Evolutionary conservation across 2,888 invertebrate species (phyloP), one percentile per base, ranked within the genome.

Genomic region (Calephelis perditalis): DNA sequence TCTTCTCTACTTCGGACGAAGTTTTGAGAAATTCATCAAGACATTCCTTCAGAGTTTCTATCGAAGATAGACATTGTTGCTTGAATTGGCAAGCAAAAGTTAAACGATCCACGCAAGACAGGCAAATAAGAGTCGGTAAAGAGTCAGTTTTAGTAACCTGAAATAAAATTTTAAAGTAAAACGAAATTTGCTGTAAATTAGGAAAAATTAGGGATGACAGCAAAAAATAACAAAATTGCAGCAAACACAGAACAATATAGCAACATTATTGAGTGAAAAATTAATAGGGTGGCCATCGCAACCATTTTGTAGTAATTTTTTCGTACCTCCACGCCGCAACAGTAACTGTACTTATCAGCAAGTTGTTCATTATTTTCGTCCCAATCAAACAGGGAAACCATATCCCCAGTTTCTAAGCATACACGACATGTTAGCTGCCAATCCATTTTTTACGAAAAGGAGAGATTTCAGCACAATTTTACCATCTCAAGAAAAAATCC

Each of bases 321-420:
- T 74, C 84, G 70, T 82, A 90, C 91, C 86, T 91, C 83, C 67
- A 90, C 81, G 74, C 90, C 88, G 71, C 88, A 86, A 72, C 90
- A 89, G 73, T 75, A 88, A 15, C 82, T 78, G 73, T 89, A 91
- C 76, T 91, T 91, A 77, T 91, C 89, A 66, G 84, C 79, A 40
- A 91, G 86, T 83, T 91, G 90, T 77, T 91, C 90, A 70, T 91
- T 91, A 75, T 90, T 91, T 84, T 91, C 91, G 69, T 91, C 91
- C 87, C 91, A 91, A 82, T 91, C 91, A 71, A 91, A 91, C 43
- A 91, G 76, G 61, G 91, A 91, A 71, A 91, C 91, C 89, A 91
- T 90, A 69, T 91, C 91, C 40, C 90, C 91, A 47, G 83, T 85
- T 70, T 91, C 89, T 63, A 91, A 71, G 71, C 91, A 91, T 71